These are phyloP conservation scores for Catocala sponsa DNA, from an alignment of 2,888 invertebrate species.

Conservation along the genomic window DNA sequence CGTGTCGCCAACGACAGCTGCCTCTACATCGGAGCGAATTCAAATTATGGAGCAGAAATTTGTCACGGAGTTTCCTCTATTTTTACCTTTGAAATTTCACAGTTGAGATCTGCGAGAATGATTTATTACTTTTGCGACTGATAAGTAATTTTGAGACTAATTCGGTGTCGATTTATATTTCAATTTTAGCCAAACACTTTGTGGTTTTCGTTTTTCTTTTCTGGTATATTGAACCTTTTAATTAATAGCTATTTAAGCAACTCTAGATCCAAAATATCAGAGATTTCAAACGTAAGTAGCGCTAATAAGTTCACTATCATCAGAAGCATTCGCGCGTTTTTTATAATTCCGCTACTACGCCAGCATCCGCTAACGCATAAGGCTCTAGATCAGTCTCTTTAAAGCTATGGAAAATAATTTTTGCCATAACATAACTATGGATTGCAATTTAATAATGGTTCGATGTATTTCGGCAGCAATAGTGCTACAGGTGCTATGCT, in stretches of 20 bases:
- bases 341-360: too few species aligned
- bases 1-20: constrained; percentile 67
- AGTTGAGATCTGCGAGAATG: constrained; percentile 42
- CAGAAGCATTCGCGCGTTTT: too few species aligned
- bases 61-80: constrained; percentile 54
- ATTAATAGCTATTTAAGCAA: neutral
- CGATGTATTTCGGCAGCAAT: too few species aligned
- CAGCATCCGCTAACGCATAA: too few species aligned
- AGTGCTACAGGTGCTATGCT: too few species aligned
- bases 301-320: too few species aligned
- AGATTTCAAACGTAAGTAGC: too few species aligned
- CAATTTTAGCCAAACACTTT: constrained; percentile 17
- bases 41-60: constrained; percentile 67
- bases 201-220: neutral
- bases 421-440: too few species aligned
- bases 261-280: too few species aligned
- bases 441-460: too few species aligned
- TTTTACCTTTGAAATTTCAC: constrained; percentile 50
- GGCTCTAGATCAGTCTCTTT: too few species aligned
- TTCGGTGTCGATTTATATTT: constrained; percentile 22
- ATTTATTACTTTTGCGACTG: constrained; percentile 47
- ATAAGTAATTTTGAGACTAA: constrained; percentile 32
- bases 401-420: too few species aligned
- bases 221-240: neutral
- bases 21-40: constrained; percentile 62